Percentiles rank a stretch among this genome's conserved stretches.
These are phyloP conservation scores for Enoplosus armatus DNA, from an alignment of 2,797 vertebrate species.

Conservation along the genomic window DNA sequence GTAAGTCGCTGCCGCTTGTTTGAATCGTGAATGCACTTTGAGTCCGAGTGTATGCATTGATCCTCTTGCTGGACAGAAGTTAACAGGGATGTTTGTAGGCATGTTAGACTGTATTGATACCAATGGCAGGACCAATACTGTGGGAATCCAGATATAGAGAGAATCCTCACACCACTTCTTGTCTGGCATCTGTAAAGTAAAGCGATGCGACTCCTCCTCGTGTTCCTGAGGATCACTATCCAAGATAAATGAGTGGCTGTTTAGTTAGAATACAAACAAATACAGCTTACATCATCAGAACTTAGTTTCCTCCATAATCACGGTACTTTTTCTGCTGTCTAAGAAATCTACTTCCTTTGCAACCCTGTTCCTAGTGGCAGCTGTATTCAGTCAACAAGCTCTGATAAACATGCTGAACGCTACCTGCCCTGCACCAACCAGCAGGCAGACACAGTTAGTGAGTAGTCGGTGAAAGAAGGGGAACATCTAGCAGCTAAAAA, in stretches of 20 bases:
- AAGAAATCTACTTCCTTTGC: neutral
- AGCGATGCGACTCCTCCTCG: neutral
- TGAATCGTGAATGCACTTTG: neutral
- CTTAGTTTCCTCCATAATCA: no score
- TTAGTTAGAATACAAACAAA: neutral
- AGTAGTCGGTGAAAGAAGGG: neutral
- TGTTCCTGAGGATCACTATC: neutral
- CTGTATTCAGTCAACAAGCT: neutral
- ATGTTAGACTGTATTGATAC: no score
- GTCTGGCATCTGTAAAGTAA: neutral
- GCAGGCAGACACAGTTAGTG: neutral
- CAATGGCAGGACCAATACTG: neutral
- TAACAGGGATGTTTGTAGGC: neutral
- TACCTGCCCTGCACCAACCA: neutral
- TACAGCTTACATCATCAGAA: neutral
- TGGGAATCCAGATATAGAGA: neutral
- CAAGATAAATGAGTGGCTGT: neutral
- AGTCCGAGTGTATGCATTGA: no score
- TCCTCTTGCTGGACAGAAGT: neutral
- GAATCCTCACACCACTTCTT: neutral
- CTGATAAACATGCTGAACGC: neutral
- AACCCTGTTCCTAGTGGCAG: neutral
- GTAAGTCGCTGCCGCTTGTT: conserved; percentile 84
- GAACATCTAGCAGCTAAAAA: neutral
- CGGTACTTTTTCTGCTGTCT: no score